Evolutionary conservation across 2,797 vertebrate species (phyloP).

Genomic region (Lindbergichthys nudifrons): DNA sequence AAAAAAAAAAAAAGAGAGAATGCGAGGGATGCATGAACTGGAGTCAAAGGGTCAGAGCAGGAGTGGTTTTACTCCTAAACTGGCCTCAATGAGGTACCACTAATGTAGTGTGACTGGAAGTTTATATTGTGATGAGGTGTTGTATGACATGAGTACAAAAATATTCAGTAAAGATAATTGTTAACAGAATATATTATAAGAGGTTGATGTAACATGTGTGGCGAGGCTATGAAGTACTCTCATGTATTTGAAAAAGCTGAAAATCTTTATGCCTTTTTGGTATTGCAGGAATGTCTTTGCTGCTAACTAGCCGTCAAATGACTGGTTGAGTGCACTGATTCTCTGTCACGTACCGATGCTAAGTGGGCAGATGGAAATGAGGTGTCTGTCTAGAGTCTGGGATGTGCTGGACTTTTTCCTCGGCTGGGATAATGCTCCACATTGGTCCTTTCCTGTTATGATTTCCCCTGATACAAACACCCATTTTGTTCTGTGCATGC

Average conservation of each 20-base stretch:
- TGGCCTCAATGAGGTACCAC: constrained; percentile 50
- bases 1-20: constrained; percentile 28
- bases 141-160: constrained; percentile 49
- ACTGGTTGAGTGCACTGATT: constrained; percentile 19
- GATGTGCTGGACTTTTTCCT: constrained; percentile 53
- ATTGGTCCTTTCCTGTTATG: constrained; percentile 70
- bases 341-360: constrained; percentile 48
- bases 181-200: constrained; percentile 39
- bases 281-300: constrained; percentile 3
- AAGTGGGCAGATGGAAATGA: constrained; percentile 57
- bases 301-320: constrained; percentile 18
- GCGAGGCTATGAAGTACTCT: not conserved
- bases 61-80: constrained; percentile 56
- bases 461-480: constrained; percentile 70
- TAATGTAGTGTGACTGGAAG: constrained; percentile 71
- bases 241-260: constrained; percentile 11
- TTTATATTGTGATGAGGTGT: constrained; percentile 78
- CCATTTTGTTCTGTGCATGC: constrained; percentile 46
- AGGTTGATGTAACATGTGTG: constrained; percentile 25
- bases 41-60: constrained; percentile 59
- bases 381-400: constrained; percentile 55
- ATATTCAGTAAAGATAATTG: constrained; percentile 55
- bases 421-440: constrained; percentile 11
- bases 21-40: constrained; percentile 52
- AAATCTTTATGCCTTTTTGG: not conserved